phyloP scores from a whole-genome alignment of 2,888 invertebrate genomes.

The Tiphia femorata region DNA sequence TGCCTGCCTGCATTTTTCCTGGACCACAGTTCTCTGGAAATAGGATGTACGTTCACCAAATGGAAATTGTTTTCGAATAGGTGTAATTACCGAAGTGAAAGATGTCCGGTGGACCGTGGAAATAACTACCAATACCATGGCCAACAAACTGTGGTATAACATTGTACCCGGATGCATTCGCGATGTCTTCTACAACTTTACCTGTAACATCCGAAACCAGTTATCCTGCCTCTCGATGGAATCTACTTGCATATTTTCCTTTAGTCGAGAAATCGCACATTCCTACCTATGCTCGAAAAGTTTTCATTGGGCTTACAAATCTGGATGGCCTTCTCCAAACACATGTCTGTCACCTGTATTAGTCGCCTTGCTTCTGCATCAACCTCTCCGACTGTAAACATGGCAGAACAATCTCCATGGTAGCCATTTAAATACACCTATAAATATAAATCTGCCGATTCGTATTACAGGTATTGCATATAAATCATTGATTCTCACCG shows the following conservation, averaged over 20 bases:
- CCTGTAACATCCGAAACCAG: constrained; percentile 67
- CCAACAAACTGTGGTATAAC: constrained; percentile 88
- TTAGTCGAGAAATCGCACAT: not conserved
- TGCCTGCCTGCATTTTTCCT: constrained; percentile 85
- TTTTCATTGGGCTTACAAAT: constrained; percentile 72
- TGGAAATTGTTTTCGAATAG: not conserved
- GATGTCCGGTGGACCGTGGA: constrained; percentile 94
- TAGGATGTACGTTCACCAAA: not conserved
- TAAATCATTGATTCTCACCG: constrained; percentile 72
- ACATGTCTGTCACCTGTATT: constrained; percentile 79
- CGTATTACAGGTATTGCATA: not conserved
- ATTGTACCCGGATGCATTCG: constrained; percentile 74
- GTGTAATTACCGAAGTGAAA: constrained; percentile 79
- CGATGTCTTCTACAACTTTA: constrained; percentile 75
- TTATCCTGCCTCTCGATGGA: not conserved
- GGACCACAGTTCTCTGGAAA: constrained; percentile 75
- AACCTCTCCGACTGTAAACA: constrained; percentile 86
- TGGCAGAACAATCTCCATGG: constrained; percentile 94
- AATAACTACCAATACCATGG: constrained; percentile 93
- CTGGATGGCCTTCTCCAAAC: constrained; percentile 75
- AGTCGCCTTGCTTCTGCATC: constrained; percentile 80
- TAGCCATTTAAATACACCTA: constrained; percentile 85
- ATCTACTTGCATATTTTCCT: not conserved
- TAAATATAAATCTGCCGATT: constrained; percentile 1
- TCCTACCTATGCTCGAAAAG: constrained; percentile 71